A percentile compares a stretch with the other conserved stretches of the same genome.
Conservation (phyloP, 2,797 vertebrate species). For the Ctenochaetus hawaiiensis region DNA sequence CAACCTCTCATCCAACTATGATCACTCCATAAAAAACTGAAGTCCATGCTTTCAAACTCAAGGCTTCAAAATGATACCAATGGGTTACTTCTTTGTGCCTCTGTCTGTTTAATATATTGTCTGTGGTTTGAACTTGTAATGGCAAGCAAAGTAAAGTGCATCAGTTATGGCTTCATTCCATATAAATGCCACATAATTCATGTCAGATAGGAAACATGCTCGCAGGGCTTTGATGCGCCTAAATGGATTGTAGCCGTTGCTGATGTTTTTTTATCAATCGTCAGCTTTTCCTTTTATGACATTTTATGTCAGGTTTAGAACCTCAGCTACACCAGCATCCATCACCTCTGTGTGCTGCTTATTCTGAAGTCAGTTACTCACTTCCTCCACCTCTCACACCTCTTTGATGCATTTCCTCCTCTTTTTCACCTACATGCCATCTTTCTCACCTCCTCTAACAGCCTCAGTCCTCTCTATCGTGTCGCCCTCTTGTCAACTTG, state of each 20-base stretch:
- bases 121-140: background rate
- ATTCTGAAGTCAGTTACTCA: constrained; percentile 14
- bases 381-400: constrained; percentile 21
- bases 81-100: too few species aligned
- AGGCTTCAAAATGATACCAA: too few species aligned
- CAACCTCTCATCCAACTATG: too few species aligned
- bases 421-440: constrained; percentile 14
- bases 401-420: constrained; percentile 34
- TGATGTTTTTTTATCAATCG: background rate
- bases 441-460: constrained; percentile 29
- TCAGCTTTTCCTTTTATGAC: background rate
- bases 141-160: background rate
- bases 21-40: too few species aligned
- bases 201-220: background rate
- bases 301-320: background rate
- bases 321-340: background rate
- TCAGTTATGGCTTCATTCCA: background rate
- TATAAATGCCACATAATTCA: background rate
- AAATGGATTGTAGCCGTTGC: background rate
- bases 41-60: too few species aligned
- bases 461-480: constrained; percentile 3
- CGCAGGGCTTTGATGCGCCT: too few species aligned
- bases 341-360: background rate
- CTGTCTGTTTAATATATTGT: too few species aligned
- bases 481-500: background rate